Conservation (phyloP, 2,113 vertebrate genomes). For the Cyanoramphus novaezelandiae region DNA sequence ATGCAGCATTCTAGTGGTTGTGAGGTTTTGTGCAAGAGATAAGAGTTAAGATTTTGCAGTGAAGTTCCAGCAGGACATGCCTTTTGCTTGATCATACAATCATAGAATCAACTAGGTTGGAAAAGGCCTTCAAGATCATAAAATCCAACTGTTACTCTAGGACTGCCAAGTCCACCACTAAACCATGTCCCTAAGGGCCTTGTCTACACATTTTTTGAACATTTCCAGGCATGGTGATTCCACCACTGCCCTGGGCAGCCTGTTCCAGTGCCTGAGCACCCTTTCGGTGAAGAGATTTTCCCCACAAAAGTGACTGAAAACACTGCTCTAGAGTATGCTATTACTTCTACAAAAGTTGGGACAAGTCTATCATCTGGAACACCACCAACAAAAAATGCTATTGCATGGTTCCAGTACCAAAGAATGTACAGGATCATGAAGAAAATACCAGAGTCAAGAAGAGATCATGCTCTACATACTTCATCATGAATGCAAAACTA, state of each 20-base stretch:
- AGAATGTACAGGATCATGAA: not conserved
- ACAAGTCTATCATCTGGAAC: not conserved
- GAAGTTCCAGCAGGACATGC: not conserved
- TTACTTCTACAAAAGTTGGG: not conserved
- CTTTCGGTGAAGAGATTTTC: not conserved
- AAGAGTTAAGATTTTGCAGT: not conserved
- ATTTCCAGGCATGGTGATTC: not conserved
- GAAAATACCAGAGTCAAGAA: not conserved
- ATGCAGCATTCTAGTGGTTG: not conserved
- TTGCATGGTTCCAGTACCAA: not conserved
- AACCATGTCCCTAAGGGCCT: not conserved
- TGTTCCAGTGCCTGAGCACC: not conserved
- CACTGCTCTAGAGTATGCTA: not conserved
- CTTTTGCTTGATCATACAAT: not conserved
- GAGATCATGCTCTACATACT: accelerated
- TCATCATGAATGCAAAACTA: not conserved
- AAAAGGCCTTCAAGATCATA: not conserved
- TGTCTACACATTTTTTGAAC: not conserved
- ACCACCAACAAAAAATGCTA: not conserved
- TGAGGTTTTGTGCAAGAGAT: not conserved
- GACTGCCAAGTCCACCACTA: not conserved
- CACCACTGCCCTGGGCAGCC: not conserved
- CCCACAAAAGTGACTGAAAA: not conserved
- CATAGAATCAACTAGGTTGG: not conserved
- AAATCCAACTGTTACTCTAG: not conserved